Evolutionary conservation across 1,140 invertebrate species (phyloP), one percentile per base, ranked within the genome.

Genomic region (Caenorhabditis latens): DNA sequence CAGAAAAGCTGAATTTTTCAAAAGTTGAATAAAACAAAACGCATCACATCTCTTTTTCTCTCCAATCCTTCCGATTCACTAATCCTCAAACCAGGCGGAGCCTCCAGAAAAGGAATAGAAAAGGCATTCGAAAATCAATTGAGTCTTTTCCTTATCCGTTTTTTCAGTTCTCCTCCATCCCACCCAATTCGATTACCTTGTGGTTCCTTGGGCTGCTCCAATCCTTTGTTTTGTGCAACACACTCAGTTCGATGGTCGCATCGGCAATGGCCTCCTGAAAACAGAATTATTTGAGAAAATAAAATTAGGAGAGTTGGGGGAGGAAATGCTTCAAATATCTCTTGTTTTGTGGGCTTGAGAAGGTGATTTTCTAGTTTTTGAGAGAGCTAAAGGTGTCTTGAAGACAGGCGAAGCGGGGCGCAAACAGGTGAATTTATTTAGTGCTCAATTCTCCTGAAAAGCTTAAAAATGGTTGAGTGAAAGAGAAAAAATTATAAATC

Each of bases 181-280:
- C 79, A 9, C 71, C 48, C 53, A 71, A 50, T 88, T 57, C 14
- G 50, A 63, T 82, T 50, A 46, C 50, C 85, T 75, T 43, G 86
- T 83, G 63, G 61, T 57, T 71, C 21, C 19, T 46, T 58, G 53
- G 63, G 67, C 24, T 86, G 88, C 75, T 89, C 88, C 88, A 89
- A 75, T 89, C 88, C 9, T 88, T 88, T 43, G 84, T 89, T 55
- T 85, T 82, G 50, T 88, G 71, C 32, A 65, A 42, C 55, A 89
- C 87, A 32, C 67, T 65, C 71, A 89, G 63, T 63, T 89, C 88
- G 50, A 89, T 63, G n/a, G 67, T 48, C 9, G 88, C 88, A 75
- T 89, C 88, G 46, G 79, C 46, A 32, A 89, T 53, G 46, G 88
- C 88, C 32, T 82, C 88, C 87, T 89, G 67, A 75, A 89, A 79